These are phyloP conservation scores for Toxotes chatareus DNA, from an alignment of 2,113 vertebrate genomes.

Conservation along the genomic window DNA sequence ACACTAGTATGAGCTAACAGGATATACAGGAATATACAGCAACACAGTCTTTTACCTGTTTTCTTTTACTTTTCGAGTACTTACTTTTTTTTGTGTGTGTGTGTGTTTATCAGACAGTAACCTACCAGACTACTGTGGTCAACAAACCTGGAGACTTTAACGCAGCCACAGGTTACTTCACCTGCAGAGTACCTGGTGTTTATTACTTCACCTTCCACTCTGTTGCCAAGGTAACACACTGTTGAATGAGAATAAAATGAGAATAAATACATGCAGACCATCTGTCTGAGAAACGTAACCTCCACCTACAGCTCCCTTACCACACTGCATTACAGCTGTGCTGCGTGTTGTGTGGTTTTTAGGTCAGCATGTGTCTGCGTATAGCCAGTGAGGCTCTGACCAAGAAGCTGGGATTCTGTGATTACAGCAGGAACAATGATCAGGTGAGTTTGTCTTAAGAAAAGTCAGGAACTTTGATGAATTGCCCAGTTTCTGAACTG, in stretches of 20 bases:
- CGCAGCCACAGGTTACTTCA: slow-evolving; percentile 30
- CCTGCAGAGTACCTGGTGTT: slow-evolving; percentile 53
- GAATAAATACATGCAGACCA: background rate
- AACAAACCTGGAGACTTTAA: slow-evolving; percentile 26
- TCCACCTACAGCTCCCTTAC: background rate
- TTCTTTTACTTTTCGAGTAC: background rate
- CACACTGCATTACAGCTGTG: background rate
- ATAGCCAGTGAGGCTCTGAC: background rate
- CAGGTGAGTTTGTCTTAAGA: slow-evolving; percentile 51
- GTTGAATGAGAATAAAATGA: no score
- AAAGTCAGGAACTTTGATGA: no score
- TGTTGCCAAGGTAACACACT: slow-evolving; percentile 49
- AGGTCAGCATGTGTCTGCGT: slow-evolving; percentile 60
- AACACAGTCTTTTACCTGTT: background rate
- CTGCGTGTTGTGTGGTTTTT: slow-evolving; percentile 27
- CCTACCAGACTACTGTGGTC: slow-evolving; percentile 2
- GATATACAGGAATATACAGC: background rate
- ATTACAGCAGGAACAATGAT: background rate
- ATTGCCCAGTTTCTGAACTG: no score
- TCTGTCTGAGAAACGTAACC: no score
- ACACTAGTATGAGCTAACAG: no score
- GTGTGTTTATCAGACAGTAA: slow-evolving; percentile 35
- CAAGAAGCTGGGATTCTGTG: slow-evolving; percentile 53
- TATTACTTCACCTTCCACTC: slow-evolving; percentile 74
- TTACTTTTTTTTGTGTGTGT: background rate